Base-by-base conservation (phyloP, 1,140 invertebrate species). In the Drosophila orena region DNA sequence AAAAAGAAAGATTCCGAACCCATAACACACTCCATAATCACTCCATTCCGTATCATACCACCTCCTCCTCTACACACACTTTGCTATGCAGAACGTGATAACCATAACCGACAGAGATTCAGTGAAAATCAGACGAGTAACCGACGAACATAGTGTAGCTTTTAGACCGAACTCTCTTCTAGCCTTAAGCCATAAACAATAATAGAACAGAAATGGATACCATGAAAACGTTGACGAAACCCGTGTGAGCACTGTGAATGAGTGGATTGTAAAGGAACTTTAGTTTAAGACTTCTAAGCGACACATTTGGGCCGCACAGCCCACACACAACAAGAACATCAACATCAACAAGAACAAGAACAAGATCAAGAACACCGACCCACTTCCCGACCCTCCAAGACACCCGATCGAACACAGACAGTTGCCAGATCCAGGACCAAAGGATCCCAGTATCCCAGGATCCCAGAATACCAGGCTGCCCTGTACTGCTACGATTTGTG, bases 61-160 rank as follows among this genome's bases (percentile, higher is more conserved):
- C 46, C 49, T 62, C 59, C 59, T 72, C 60, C 69, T 61, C 47
- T 46, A 38, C 55, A 70, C 53, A 35, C 17, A 66, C 62, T 60
- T 84, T 83, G 79, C 79, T 78, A 79, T 75, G 61, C 57, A 79
- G 80, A 84, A 77, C 83, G 83, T 86, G 83, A 86, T 86, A 86
- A 76, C 64, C 75, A 86, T 86, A 86, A 76, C 64, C 75, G 79
- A 76, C 78, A 83, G 83, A 88, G 79, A 86, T 86, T 86, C 84
- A 70, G 69, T 71, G 78, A 88, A 59, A 54, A 42, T 35, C 35
- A 47, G 68, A 86, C 60, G 69, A 76, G 61, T 68, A 71, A 64
- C 34, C 66, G 81, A 85, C 83, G 79, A 86, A 79, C 81, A 76
- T 73, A n/a, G n/a, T n/a, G n/a, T n/a, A 79, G 68, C 70, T 80